Base-by-base conservation (phyloP, 2,113 vertebrate genomes). In the Catharus bicknelli region DNA sequence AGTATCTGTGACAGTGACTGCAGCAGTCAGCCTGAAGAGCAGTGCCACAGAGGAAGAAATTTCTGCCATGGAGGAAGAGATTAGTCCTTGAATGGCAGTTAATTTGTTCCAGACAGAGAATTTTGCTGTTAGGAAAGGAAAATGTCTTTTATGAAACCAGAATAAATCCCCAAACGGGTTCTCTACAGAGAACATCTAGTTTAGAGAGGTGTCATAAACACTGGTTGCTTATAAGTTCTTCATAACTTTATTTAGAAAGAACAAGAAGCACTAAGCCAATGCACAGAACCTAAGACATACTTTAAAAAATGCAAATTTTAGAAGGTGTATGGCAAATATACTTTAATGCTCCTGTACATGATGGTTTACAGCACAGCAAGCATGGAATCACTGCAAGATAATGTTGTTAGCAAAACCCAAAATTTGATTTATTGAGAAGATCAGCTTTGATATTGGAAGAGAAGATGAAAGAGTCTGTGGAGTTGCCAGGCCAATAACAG, bases 71-170 rank as follows among this genome's bases (percentile, higher is more conserved):
- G 29, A 94, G 67, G 86, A 94, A 91, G 87, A 89, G 80, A 96
- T 94, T 90, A 91, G 86, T 89, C 86, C 67, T 93, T 83, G 81
- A 94, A 91, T 58, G 48, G 67, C 87, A 90, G 89, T 80, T 95
- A 95, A 95, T 96, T 92, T 90, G 78, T 96, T 96, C 84, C 84
- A 94, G 93, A 87, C 47, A 87, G 61, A 89, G 34, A 87, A 84
- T 77, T 90, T 70, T 92, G 47, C 62, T 76, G 42, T 83, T 73
- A 75, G 63, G 62, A 89, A 94, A 90, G 13, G 66, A 91, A 96
- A 89, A 93, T 50, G 53, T 86, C 57, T 76, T 88, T 78, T 43
- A 63, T 62, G 73, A 90, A 95, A 94, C 29, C 47, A 94, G 50
- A 57, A 79, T 76, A 76, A 94, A 84, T 58, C 72, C 88, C 72